Base-by-base conservation (phyloP, 2,888 invertebrate genomes). In the Chorisops tibialis region DNA sequence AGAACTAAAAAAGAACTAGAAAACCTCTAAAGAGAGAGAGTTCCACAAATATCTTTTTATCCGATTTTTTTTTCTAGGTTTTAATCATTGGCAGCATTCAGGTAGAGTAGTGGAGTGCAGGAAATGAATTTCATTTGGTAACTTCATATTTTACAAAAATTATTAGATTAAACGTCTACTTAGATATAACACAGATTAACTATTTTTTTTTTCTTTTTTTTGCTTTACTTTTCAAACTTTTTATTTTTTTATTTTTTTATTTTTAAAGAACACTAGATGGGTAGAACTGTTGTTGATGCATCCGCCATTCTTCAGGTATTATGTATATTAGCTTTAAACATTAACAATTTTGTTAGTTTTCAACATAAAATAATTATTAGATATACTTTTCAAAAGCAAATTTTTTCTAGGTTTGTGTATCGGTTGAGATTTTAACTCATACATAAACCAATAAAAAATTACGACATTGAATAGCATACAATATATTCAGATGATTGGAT, bases 261-360 rank as follows among this genome's bases (percentile, higher is more conserved):
- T 16, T 35, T 70, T 76, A 77, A 65, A 77, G 71, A 69, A 76
- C 77, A 72, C 78, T 78, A 72, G 79, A 76, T 68, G 77, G 78
- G 69, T 78, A 77, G 72, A 72, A 73, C 67, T 75, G 74, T 69
- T 77, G 78, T 68, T 78, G 77, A 70, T 77, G 76, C 67, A 76
- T 76, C 73, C 77, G 75, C 76, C 77, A 77, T 73, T 78, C 78
- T 68, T 77, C 76, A 70, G 78, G 78, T 70, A 78, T 76, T 68
- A 77, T 74, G 73, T 78, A 78, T 71, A 77, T 74, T 68, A 79
- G 76, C 79, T 78, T 76, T 68, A 70, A 73, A 72, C n/a, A 41
- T 49, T 35, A 58, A 30, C 30, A 30, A 54, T 41, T n/a, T 19
- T 47, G 47, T 47, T 47, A 47, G 47, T 47, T 19, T 47, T 41